These are phyloP conservation scores for Philonicus albiceps DNA, from an alignment of 2,888 invertebrate species.

Conservation along the genomic window DNA sequence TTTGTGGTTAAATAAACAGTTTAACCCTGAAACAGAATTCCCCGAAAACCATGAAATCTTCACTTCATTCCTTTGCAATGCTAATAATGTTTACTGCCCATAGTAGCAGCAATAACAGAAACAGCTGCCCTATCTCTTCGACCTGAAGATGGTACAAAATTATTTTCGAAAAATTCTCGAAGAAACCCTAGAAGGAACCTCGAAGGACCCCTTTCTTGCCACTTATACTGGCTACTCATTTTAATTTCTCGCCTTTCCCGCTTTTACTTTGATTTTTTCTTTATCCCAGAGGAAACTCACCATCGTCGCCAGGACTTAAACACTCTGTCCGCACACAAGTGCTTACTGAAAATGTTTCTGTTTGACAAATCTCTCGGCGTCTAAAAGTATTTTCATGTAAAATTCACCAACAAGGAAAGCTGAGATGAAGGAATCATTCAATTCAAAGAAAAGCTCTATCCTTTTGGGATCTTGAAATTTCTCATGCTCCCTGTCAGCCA, in stretches of 20 bases:
- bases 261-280: background rate
- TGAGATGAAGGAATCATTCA: background rate
- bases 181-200: background rate
- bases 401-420: background rate
- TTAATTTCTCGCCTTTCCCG: background rate
- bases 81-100: background rate
- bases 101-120: background rate
- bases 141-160: background rate
- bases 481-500: background rate
- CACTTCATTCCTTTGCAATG: background rate
- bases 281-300: background rate
- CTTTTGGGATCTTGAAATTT: background rate
- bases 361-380: conserved; percentile 6
- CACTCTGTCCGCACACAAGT: conserved; percentile 2
- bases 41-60: background rate
- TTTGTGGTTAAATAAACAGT: background rate
- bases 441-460: background rate
- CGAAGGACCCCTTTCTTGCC: background rate
- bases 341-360: conserved; percentile 6
- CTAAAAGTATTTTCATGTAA: conserved; percentile 28
- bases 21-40: background rate
- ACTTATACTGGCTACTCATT: background rate
- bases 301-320: background rate
- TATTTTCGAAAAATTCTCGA: background rate
- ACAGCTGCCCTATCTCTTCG: background rate